Conservation (phyloP, 1,140 invertebrate species). For the Drosophila grimshawi region DNA sequence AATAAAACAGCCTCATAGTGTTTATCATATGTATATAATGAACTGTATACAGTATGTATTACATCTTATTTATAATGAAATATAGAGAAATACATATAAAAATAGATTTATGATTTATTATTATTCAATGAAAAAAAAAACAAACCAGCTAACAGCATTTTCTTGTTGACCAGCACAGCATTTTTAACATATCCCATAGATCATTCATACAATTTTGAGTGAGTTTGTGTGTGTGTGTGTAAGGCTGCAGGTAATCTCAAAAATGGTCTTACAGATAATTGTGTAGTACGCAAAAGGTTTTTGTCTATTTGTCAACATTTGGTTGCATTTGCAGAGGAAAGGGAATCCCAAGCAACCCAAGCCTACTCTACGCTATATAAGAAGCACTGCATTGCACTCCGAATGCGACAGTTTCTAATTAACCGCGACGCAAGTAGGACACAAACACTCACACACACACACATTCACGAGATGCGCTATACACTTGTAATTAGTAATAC, state of each 20-base stretch:
- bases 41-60: no score
- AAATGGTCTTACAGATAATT: conserved; percentile 23
- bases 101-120: neutral
- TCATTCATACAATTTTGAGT: conserved; percentile 16
- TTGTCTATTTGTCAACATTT: conserved; percentile 27
- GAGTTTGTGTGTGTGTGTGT: neutral
- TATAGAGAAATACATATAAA: no score
- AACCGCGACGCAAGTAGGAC: conserved; percentile 34
- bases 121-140: neutral
- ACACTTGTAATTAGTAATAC: conserved; percentile 11
- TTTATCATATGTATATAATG: no score
- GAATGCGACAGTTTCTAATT: conserved; percentile 53
- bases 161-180: conserved; percentile 22
- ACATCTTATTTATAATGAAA: no score
- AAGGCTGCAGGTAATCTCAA: conserved; percentile 23
- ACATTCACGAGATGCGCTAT: conserved; percentile 3
- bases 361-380: conserved; percentile 41
- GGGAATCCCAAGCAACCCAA: neutral
- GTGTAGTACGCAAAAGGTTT: conserved; percentile 36
- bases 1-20: no score
- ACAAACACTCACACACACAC: neutral
- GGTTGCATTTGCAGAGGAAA: conserved; percentile 4
- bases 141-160: conserved; percentile 1
- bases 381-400: conserved; percentile 10
- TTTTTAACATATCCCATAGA: conserved; percentile 16